phyloP scores from a whole-genome alignment of 2,113 vertebrate species.

The Oncorhynchus tshawytscha region DNA sequence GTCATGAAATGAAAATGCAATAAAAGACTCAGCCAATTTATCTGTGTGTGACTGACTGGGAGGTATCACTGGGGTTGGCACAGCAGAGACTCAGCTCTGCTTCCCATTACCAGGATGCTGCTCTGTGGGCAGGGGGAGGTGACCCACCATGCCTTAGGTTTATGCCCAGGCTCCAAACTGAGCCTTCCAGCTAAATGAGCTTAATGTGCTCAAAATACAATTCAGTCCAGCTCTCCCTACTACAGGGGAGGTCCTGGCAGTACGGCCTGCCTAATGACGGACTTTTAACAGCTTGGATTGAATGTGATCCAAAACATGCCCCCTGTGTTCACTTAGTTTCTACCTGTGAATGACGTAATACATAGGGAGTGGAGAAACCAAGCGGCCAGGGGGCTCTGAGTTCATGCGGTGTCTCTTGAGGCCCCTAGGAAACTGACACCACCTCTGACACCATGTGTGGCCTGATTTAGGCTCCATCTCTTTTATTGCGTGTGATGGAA shows the following conservation, averaged over 20 bases:
- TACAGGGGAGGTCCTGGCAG: constrained; percentile 34
- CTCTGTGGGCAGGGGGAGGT: background rate
- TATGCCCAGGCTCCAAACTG: background rate
- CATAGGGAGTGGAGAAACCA: constrained; percentile 39
- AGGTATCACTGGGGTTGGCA: background rate
- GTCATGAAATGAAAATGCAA: too few relatives aligned
- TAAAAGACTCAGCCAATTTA: background rate
- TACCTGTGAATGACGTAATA: constrained; percentile 55
- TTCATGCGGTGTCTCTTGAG: constrained; percentile 45
- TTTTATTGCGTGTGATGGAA: constrained; percentile 63
- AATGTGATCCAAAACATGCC: constrained; percentile 16
- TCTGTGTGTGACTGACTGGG: background rate
- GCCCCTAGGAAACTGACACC: constrained; percentile 50
- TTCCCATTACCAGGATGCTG: background rate
- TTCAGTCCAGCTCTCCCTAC: background rate
- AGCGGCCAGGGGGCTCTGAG: constrained; percentile 34
- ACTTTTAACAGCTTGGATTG: constrained; percentile 30
- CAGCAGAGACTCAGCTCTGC: constrained; percentile 1
- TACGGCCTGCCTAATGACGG: constrained; percentile 17
- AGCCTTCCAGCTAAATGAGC: background rate
- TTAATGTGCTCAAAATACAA: background rate
- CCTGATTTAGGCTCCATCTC: constrained; percentile 45
- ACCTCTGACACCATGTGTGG: constrained; percentile 55
- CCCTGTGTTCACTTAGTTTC: constrained; percentile 18
- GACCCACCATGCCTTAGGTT: too few relatives aligned